Evolutionary conservation across 2,797 vertebrate species (phyloP).

Genomic region (Thaleichthys pacificus): DNA sequence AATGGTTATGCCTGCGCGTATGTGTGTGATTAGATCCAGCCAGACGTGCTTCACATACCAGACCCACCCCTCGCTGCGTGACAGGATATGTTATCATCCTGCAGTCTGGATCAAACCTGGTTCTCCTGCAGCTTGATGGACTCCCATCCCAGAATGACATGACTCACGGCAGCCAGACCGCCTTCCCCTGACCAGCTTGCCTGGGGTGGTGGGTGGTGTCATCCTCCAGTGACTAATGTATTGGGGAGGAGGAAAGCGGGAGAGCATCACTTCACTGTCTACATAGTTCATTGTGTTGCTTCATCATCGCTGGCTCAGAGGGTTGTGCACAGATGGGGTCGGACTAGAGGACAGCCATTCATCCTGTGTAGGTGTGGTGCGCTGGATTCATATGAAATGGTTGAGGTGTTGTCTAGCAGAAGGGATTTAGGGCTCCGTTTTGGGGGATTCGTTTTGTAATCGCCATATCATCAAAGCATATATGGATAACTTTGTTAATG

Average conservation of each 20-base stretch:
- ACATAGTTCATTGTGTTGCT: conserved; percentile 3
- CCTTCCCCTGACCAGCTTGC: conserved; percentile 40
- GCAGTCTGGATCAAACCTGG: conserved; percentile 51
- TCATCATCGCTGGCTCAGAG: conserved; percentile 1
- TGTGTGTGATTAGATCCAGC: conserved; percentile 38
- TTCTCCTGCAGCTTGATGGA: conserved; percentile 24
- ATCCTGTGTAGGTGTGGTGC: conserved; percentile 2
- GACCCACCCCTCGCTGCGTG: conserved; percentile 38
- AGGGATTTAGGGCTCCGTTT: too few species aligned
- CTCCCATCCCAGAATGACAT: conserved; percentile 53
- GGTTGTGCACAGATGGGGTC: neutral
- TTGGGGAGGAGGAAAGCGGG: conserved; percentile 2
- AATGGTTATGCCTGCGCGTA: neutral
- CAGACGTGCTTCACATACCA: conserved; percentile 48
- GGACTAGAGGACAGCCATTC: neutral
- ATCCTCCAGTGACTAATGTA: conserved; percentile 41
- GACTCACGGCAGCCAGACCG: conserved; percentile 53
- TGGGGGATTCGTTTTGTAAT: neutral
- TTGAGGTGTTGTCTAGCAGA: too few species aligned
- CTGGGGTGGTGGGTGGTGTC: conserved; percentile 33
- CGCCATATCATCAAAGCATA: neutral
- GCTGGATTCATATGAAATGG: neutral
- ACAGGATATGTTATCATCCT: conserved; percentile 44
- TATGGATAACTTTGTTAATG: neutral
- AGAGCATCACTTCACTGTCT: conserved; percentile 13